Evolutionary conservation across 1,140 invertebrate genomes (phyloP).

Genomic region (Drosophila cardini): DNA sequence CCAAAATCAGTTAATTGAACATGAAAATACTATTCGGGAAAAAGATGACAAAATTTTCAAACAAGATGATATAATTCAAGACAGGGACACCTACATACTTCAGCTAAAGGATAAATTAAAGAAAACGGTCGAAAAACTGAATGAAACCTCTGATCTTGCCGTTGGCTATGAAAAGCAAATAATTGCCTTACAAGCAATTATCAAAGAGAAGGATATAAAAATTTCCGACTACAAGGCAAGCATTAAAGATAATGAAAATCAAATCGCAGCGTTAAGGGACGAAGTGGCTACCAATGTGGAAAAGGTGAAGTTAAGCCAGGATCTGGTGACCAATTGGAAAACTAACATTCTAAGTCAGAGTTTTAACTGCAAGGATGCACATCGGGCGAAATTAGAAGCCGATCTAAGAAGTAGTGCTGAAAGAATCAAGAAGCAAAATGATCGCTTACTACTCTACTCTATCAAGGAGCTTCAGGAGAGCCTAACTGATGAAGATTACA

Average conservation of each 20-base stretch:
- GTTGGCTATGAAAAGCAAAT: neutral
- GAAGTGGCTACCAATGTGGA: neutral
- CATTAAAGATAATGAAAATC: slow-evolving; percentile 1
- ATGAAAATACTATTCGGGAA: slow-evolving; percentile 2
- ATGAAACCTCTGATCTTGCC: neutral
- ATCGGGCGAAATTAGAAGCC: slow-evolving; percentile 6
- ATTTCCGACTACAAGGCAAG: neutral
- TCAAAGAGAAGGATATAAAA: neutral
- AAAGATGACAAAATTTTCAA: slow-evolving; percentile 1
- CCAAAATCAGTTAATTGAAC: neutral
- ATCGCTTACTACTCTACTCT: neutral
- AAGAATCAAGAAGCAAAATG: slow-evolving; percentile 18
- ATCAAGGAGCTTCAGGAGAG: slow-evolving; percentile 21
- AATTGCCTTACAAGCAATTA: neutral
- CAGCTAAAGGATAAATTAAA: neutral
- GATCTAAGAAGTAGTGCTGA: slow-evolving; percentile 5
- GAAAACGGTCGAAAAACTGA: neutral
- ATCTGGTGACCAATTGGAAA: neutral
- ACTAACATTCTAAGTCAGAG: neutral
- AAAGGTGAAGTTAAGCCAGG: slow-evolving; percentile 3
- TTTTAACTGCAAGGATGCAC: slow-evolving; percentile 6
- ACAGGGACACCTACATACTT: neutral
- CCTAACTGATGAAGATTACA: neutral
- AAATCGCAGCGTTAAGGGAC: neutral
- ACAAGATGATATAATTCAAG: neutral